phyloP scores from a whole-genome alignment of 2,888 invertebrate genomes.

The Cephus spinipes region DNA sequence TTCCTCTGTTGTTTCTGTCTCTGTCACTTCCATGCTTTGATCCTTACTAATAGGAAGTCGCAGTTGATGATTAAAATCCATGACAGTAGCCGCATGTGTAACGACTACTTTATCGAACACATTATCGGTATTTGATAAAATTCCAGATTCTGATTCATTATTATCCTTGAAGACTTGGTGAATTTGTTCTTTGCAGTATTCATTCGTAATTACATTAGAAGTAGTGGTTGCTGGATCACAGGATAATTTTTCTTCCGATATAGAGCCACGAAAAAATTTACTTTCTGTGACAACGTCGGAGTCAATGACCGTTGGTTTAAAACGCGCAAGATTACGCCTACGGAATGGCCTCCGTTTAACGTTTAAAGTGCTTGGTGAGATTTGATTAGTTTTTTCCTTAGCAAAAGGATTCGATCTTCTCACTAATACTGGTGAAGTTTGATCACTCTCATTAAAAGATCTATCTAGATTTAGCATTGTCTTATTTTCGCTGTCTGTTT shows the following conservation, averaged over 20 bases:
- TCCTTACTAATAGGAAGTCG: background rate
- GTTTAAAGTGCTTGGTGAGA: conserved; percentile 55
- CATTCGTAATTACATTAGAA: background rate
- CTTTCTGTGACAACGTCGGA: conserved; percentile 46
- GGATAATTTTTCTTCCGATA: background rate
- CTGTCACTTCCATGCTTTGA: background rate
- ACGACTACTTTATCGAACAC: background rate
- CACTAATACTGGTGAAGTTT: conserved; percentile 38
- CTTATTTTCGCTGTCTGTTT: background rate
- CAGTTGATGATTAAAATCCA: background rate
- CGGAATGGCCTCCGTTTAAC: conserved; percentile 42
- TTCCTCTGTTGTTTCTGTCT: background rate
- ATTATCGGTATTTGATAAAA: background rate
- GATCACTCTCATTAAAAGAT: conserved; percentile 7
- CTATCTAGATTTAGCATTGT: conserved; percentile 12
- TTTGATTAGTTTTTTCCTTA: conserved; percentile 32
- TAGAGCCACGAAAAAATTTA: conserved; percentile 50
- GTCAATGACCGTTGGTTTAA: conserved; percentile 55
- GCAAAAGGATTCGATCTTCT: conserved; percentile 46
- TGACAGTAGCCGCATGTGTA: background rate
- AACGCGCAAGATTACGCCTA: conserved; percentile 38
- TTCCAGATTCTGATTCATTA: background rate
- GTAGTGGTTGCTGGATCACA: background rate
- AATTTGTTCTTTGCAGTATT: background rate
- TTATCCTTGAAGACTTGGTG: background rate